Evolutionary conservation across 2,113 vertebrate species (phyloP).

Genomic region (Rynchops niger): DNA sequence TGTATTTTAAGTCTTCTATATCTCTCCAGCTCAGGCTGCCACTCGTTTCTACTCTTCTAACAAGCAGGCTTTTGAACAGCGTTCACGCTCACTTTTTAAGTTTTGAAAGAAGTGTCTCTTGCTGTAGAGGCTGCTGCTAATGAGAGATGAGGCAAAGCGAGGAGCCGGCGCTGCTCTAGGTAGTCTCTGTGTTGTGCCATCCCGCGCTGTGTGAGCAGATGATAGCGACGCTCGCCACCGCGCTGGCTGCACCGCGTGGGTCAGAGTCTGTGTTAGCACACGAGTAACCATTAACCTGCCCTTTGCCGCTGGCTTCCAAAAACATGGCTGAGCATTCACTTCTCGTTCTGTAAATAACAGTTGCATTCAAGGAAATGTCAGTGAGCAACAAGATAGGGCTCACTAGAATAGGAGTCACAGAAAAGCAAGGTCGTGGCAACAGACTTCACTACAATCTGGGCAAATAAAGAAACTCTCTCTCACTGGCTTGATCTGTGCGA

Average conservation of each 20-base stretch:
- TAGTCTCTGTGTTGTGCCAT: not conserved
- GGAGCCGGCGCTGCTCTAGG: not conserved
- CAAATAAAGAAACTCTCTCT: not conserved
- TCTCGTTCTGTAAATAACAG: conserved; percentile 15
- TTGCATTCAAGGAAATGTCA: conserved; percentile 24
- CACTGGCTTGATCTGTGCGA: not conserved
- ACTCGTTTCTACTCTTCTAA: conserved; percentile 37
- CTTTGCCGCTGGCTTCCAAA: not conserved
- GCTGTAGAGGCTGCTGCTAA: conserved; percentile 50
- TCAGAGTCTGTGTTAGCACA: conserved; percentile 67
- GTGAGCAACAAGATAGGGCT: not conserved
- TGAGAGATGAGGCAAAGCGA: conserved; percentile 39
- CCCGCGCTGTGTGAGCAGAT: not conserved
- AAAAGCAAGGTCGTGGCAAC: conserved; percentile 1
- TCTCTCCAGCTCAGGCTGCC: conserved; percentile 57
- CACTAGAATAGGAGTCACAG: not conserved
- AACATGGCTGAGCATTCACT: conserved; percentile 31
- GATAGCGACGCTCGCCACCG: not conserved
- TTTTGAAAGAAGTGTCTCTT: conserved; percentile 19
- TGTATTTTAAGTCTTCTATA: conserved; percentile 38
- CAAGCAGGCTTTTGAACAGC: conserved; percentile 49
- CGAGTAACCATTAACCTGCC: conserved; percentile 65
- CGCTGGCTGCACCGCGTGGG: not conserved
- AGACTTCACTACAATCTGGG: not conserved
- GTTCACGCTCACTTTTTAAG: conserved; percentile 51